Base-by-base conservation (phyloP, 2,888 invertebrate genomes). In the Zeuzera pyrina region DNA sequence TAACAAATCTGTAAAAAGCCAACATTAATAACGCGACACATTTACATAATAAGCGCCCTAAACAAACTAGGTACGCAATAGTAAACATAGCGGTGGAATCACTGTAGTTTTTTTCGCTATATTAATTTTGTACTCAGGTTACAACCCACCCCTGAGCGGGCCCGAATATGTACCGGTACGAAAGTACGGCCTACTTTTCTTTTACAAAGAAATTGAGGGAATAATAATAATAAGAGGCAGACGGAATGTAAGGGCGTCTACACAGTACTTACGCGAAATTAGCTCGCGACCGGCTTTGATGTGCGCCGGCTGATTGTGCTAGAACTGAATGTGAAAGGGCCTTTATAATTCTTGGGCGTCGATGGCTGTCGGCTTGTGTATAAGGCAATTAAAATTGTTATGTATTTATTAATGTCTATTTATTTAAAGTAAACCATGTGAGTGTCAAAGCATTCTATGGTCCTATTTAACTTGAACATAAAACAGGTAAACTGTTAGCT, bases 61-160 rank as follows among this genome's bases (percentile, higher is more conserved):
- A 61, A 67, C 77, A 81, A 77, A 25, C 74, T 57, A 63, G 60
- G 66, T 65, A 64, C 54, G 62, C 57, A 65, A 57, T 36, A 41
- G 64, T 68, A 74, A 74, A 77, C 76, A 73, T 57, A 59, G 54
- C 57, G 51, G 58, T 52, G 64, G 64, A 72, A 76, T 70, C 73
- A 66, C 68, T n/a, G n/a, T n/a, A 60, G 59, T 58, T 59, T 71
- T 77, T 70, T 74, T 67, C 57, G 61, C 59, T 61, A 64, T 76
- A 78, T 78, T 79, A 81, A 81, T 79, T 81, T 81, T 69, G 67
- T 70, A 53, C 76, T 83, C 79, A 41, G 60, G 66, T 83, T 83
- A 64, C 81, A 63, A 51, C 54, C 57, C 48, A 57, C 74, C 74
- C 72, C 58, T 60, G 55, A 58, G 57, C 66, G 61, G 52, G 57